Evolutionary conservation across 1,140 invertebrate genomes (phyloP).

Genomic region (Platorchestia sp.): DNA sequence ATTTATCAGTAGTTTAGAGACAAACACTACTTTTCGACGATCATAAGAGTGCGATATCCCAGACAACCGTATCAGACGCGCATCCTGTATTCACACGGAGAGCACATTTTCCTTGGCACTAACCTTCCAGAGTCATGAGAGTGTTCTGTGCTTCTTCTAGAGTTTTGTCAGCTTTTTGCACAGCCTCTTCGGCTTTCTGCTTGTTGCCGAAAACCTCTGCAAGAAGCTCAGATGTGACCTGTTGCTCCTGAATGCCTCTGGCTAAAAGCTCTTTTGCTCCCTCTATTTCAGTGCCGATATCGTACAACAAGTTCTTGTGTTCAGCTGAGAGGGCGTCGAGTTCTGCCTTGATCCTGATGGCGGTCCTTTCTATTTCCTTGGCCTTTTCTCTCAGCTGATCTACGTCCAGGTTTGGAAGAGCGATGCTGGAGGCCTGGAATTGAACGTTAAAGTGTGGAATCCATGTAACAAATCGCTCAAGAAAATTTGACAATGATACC

Average conservation of each 20-base stretch:
- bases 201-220: slow-evolving; percentile 78
- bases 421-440: slow-evolving; percentile 80
- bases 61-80: not conserved
- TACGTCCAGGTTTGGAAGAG: slow-evolving; percentile 82
- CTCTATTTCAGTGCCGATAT: slow-evolving; percentile 70
- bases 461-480: not conserved
- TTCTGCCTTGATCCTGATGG: slow-evolving; percentile 77
- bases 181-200: slow-evolving; percentile 83
- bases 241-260: slow-evolving; percentile 69
- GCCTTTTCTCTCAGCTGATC: slow-evolving; percentile 78
- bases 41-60: not conserved
- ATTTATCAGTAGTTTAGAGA: too few relatives aligned
- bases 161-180: slow-evolving; percentile 86
- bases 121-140: slow-evolving; percentile 85
- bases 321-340: slow-evolving; percentile 78
- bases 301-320: slow-evolving; percentile 71
- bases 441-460: not conserved
- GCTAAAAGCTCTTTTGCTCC: slow-evolving; percentile 69
- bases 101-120: slow-evolving; percentile 59
- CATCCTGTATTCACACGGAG: not conserved
- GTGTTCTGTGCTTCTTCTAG: slow-evolving; percentile 89
- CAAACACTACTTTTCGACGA: not conserved
- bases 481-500: too few relatives aligned
- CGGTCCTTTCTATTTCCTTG: slow-evolving; percentile 69
- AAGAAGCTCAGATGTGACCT: slow-evolving; percentile 73